Percentiles rank a stretch among this genome's conserved stretches.
Conservation (phyloP, 2,888 invertebrate species). For the Apamea anceps region DNA sequence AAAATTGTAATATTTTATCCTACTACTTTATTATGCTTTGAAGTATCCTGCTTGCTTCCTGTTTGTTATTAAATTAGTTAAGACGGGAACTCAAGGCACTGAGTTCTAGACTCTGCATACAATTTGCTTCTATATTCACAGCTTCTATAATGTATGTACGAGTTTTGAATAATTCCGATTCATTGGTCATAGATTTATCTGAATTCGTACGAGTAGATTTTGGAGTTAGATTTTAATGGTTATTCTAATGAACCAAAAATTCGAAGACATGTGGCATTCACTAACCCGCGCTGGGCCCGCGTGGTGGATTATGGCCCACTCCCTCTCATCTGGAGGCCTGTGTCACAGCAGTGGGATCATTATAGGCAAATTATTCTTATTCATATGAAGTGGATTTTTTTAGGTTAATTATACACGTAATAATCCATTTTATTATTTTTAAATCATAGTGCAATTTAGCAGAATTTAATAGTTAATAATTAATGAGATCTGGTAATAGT, state of each 20-base stretch:
- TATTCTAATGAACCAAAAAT: not conserved
- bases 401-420: not conserved
- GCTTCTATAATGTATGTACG: not conserved
- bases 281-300: too few relatives aligned
- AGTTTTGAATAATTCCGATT: slow-evolving; percentile 32
- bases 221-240: not conserved
- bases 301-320: too few relatives aligned
- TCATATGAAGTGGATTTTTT: not conserved
- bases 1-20: not conserved
- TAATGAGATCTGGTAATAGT: not conserved
- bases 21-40: slow-evolving; percentile 5
- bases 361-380: not conserved
- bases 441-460: not conserved
- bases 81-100: not conserved
- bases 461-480: not conserved
- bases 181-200: not conserved
- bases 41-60: slow-evolving; percentile 22
- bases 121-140: slow-evolving; percentile 20
- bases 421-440: not conserved
- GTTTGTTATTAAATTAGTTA: slow-evolving; percentile 11
- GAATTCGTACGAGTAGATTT: slow-evolving; percentile 1
- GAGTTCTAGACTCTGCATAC: not conserved
- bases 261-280: too few relatives aligned
- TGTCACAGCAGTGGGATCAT: too few relatives aligned
- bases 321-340: too few relatives aligned